phyloP scores from a whole-genome alignment of 2,113 vertebrate genomes.

The Corvus moneduloides region DNA sequence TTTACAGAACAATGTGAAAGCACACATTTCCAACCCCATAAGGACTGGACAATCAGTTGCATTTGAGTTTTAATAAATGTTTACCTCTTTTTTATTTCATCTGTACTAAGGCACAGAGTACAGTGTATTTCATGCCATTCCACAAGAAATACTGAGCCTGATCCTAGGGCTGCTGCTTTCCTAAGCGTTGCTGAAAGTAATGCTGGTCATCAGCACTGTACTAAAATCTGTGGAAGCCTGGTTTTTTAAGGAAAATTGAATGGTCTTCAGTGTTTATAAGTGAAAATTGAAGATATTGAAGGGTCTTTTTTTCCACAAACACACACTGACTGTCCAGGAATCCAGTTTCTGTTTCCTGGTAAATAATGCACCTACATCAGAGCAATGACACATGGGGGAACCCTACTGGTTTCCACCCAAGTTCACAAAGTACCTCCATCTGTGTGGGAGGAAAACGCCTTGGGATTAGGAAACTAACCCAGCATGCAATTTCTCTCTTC shows the following conservation, averaged over 20 bases:
- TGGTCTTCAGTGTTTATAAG: not conserved
- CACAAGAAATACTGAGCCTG: not conserved
- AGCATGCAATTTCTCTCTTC: not conserved
- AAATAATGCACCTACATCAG: not conserved
- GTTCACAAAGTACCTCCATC: not conserved
- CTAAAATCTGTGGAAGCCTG: not conserved
- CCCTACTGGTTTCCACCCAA: not conserved
- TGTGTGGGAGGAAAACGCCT: not conserved
- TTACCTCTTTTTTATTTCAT: not conserved
- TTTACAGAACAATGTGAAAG: not conserved
- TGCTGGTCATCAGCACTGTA: not conserved
- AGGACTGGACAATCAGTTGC: not conserved
- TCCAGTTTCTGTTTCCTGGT: not conserved
- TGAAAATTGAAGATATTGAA: not conserved
- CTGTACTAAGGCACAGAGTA: not conserved
- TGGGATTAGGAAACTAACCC: not conserved
- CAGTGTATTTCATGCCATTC: not conserved
- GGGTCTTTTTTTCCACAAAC: not conserved
- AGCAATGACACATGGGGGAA: rapidly evolving
- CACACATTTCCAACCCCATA: not conserved
- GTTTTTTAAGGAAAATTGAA: not conserved
- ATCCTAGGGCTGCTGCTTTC: not conserved
- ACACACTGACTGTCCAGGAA: not conserved
- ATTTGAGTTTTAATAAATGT: not conserved
- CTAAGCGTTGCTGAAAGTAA: not conserved